These are phyloP conservation scores for Leptopterna dolabrata DNA, from an alignment of 2,888 invertebrate species.

Conservation along the genomic window DNA sequence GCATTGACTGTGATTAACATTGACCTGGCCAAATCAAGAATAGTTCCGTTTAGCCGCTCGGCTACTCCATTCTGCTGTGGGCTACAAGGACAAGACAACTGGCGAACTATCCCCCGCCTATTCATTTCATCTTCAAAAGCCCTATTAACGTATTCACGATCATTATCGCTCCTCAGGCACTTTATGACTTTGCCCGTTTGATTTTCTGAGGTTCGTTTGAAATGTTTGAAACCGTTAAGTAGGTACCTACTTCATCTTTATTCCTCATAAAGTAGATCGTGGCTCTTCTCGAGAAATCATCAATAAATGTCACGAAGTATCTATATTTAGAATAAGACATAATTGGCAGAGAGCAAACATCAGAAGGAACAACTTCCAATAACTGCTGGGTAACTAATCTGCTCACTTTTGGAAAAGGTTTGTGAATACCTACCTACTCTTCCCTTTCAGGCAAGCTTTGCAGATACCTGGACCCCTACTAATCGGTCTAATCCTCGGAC, in stretches of 20 bases:
- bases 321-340: background rate
- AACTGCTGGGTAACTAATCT: background rate
- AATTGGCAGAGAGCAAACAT: background rate
- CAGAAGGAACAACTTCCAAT: background rate
- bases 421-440: background rate
- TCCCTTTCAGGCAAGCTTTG: background rate
- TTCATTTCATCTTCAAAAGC: background rate
- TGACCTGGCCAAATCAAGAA: background rate
- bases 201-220: background rate
- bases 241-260: background rate
- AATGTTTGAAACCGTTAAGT: background rate
- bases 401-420: background rate
- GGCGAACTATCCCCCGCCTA: slow-evolving; percentile 50
- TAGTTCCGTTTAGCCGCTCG: slow-evolving; percentile 46
- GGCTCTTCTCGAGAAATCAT: background rate
- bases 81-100: slow-evolving; percentile 52
- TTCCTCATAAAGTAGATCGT: background rate
- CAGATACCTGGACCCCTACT: background rate
- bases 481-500: background rate
- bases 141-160: background rate
- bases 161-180: background rate
- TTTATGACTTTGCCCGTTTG: background rate
- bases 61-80: slow-evolving; percentile 58
- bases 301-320: slow-evolving; percentile 16
- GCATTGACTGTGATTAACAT: background rate